phyloP scores from a whole-genome alignment of 1,140 invertebrate genomes.

The Scaptomyza montana region DNA sequence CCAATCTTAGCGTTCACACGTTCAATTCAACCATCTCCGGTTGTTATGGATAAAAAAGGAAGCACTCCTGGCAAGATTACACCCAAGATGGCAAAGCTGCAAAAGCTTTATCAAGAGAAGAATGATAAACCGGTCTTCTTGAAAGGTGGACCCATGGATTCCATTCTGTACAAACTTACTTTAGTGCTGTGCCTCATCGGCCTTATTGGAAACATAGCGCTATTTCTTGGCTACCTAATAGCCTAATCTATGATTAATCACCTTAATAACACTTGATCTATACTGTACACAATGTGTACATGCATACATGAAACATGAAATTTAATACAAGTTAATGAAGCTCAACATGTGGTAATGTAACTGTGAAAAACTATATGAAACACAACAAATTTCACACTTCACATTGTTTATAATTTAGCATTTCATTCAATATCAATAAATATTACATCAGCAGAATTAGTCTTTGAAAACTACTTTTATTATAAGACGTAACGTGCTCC shows the following conservation, averaged over 20 bases:
- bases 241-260: conserved; percentile 6
- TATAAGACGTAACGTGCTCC: background rate
- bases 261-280: background rate
- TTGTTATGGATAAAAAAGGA: conserved; percentile 3
- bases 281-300: background rate
- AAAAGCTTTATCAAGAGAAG: conserved; percentile 84
- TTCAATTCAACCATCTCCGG: conserved; percentile 12
- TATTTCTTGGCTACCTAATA: conserved; percentile 57
- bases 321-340: conserved; percentile 16
- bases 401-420: conserved; percentile 5
- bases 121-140: conserved; percentile 87
- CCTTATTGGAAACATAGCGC: conserved; percentile 49
- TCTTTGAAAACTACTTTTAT: conserved; percentile 13
- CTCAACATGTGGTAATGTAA: conserved; percentile 22
- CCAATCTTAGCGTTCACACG: background rate
- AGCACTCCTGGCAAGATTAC: conserved; percentile 40
- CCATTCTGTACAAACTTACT: conserved; percentile 85
- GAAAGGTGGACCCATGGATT: conserved; percentile 86
- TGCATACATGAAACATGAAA: background rate
- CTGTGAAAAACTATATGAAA: conserved; percentile 1
- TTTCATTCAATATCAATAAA: conserved; percentile 28
- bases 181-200: conserved; percentile 83
- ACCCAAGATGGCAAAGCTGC: conserved; percentile 73
- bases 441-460: conserved; percentile 1
- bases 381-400: background rate